Conservation (phyloP, 2,888 invertebrate species). For the Stenurella melanura region DNA sequence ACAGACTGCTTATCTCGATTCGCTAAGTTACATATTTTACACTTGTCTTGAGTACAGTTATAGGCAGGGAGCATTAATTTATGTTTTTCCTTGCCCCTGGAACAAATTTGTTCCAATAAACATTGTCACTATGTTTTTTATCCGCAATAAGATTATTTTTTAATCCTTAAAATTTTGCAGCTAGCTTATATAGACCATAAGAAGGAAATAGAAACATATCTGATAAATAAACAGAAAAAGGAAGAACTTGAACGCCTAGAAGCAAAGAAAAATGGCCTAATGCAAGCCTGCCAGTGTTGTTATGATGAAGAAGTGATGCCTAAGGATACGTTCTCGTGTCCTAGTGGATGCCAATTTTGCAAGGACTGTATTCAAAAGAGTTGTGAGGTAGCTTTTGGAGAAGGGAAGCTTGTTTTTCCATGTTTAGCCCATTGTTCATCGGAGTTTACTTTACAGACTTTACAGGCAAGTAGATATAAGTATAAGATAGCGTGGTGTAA, state of each 20-base stretch:
- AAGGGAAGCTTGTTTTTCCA: constrained; percentile 70
- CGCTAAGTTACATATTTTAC: too few species aligned
- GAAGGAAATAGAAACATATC: constrained; percentile 61
- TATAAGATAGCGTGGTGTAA: too few species aligned
- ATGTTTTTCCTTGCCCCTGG: too few species aligned
- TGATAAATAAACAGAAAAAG: constrained; percentile 57
- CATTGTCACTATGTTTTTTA: too few species aligned
- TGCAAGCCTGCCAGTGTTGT: constrained; percentile 76
- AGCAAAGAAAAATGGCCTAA: constrained; percentile 69
- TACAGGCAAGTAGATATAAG: constrained; percentile 68
- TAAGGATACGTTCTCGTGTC: constrained; percentile 70
- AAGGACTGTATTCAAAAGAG: constrained; percentile 70
- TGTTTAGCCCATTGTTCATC: constrained; percentile 72
- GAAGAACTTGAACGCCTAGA: constrained; percentile 54
- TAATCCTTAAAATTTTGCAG: constrained; percentile 49
- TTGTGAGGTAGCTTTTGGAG: constrained; percentile 70
- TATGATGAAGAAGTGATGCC: constrained; percentile 75
- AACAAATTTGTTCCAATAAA: too few species aligned
- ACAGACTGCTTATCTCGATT: too few species aligned
- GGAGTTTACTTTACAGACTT: constrained; percentile 66
- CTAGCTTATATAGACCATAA: constrained; percentile 67
- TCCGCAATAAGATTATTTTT: too few species aligned
- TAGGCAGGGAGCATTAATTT: too few species aligned
- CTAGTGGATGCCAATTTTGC: constrained; percentile 73
- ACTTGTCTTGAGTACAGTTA: too few species aligned